phyloP scores from a whole-genome alignment of 2,888 invertebrate species.

The Criorhina ranunculi region DNA sequence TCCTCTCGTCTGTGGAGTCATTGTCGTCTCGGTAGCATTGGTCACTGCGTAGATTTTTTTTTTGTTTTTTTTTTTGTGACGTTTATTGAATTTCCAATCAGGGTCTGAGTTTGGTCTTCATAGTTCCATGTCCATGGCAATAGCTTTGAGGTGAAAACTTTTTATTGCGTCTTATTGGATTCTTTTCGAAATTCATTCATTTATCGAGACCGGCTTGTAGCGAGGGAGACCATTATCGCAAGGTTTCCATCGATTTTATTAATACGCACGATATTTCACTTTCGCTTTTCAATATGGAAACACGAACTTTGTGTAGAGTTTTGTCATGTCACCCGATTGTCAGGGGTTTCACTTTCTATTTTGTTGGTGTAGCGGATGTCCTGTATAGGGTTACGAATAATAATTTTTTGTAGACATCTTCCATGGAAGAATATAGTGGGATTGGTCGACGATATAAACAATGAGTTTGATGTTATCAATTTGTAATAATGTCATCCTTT shows the following conservation, averaged over 20 bases:
- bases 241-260: conserved; percentile 63
- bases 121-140: conserved; percentile 40
- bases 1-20: conserved; percentile 7
- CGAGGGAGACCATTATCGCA: conserved; percentile 20
- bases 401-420: background rate
- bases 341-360: conserved; percentile 72
- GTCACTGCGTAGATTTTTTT: conserved; percentile 10
- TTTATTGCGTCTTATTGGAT: conserved; percentile 50
- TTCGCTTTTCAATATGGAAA: conserved; percentile 69
- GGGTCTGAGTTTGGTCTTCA: conserved; percentile 11
- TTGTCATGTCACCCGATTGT: conserved; percentile 39
- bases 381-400: conserved; percentile 40
- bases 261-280: conserved; percentile 61
- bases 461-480: background rate
- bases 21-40: conserved; percentile 21
- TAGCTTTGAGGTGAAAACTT: conserved; percentile 72
- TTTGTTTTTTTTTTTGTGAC: conserved; percentile 27
- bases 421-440: background rate
- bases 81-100: conserved; percentile 67
- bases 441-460: conserved; percentile 6
- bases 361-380: conserved; percentile 25
- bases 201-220: conserved; percentile 21
- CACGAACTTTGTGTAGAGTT: conserved; percentile 3
- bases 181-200: conserved; percentile 48
- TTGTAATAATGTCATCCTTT: background rate